Base-by-base conservation (phyloP, 2,888 invertebrate genomes). In the Argynnis bischoffii region DNA sequence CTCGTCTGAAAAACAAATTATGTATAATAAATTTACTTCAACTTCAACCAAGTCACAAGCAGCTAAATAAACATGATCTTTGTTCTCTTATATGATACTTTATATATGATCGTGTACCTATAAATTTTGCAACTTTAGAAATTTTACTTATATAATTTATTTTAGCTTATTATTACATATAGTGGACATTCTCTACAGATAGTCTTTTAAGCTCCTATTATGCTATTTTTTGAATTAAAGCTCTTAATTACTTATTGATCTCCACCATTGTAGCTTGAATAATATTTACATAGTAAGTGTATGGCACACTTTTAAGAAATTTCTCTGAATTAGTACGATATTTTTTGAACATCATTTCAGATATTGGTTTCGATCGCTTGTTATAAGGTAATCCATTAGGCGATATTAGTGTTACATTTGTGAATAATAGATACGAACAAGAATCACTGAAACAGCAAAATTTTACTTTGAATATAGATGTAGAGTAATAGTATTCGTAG, bases 381-480 rank as follows among this genome's bases (percentile, higher is more conserved):
- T 79, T 73, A 70, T 90, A 88, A 0, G 88, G 85, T 13, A 94
- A 65, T 0, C 96, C 96, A 74, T 94, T 88, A 0, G 94, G 93
- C 0, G 95, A 95, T 47, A 97, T 89, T 15, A 97, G 75, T 0
- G 95, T 95, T n/a, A 97, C 85, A 76, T 95, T 95, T 56, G 94
- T 94, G 79, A 96, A 96, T 2, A 91, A 92, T 18, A 95, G 78
- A 76, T 94, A 89, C 1, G 90, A 81, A 0, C 86, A 82, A 0
- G 86, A 78, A 53, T 87, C 85, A 14, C 93, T 93, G 78, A 6
- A 82, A 83, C 18, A 21, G n/a, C 18, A 16, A 46, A 46, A 41
- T n/a, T n/a, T n/a, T n/a, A n/a, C n/a, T n/a, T n/a, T n/a, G n/a
- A n/a, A n/a, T n/a, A n/a, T n/a, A n/a, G n/a, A n/a, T n/a, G 8